Conservation (phyloP, 2,888 invertebrate species). For the Clitarchus hookeri region DNA sequence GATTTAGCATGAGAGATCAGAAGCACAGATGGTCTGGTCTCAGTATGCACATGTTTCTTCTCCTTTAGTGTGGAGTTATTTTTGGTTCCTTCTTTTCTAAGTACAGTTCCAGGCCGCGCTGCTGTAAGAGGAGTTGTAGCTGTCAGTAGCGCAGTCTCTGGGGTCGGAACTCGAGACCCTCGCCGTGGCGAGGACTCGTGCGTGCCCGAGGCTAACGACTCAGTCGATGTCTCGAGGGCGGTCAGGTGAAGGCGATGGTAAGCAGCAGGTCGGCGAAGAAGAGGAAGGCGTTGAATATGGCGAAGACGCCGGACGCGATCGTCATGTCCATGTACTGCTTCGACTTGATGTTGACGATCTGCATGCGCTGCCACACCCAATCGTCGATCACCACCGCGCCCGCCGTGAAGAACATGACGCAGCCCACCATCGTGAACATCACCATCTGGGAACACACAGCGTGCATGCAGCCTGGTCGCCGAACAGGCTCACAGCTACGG, state of each 20-base stretch:
- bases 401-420: constrained; percentile 66
- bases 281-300: constrained; percentile 63
- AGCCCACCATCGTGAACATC: constrained; percentile 65
- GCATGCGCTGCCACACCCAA: constrained; percentile 53
- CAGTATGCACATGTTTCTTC: too few species aligned
- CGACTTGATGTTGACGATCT: constrained; percentile 61
- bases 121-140: too few species aligned
- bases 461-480: neutral
- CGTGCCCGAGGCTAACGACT: neutral
- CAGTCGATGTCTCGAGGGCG: too few species aligned
- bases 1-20: too few species aligned
- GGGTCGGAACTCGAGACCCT: neutral
- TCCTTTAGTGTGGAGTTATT: too few species aligned
- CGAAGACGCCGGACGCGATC: constrained; percentile 66
- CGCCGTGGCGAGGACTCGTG: neutral
- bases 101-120: too few species aligned
- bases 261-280: constrained; percentile 67
- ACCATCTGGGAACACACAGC: constrained; percentile 55
- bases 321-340: constrained; percentile 71
- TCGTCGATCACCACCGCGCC: constrained; percentile 66
- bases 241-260: constrained; percentile 55
- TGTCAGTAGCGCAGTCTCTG: neutral
- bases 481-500: too few species aligned
- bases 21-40: too few species aligned
- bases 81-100: too few species aligned